These are phyloP conservation scores for Amphipoea oculea DNA, from an alignment of 2,888 invertebrate genomes.

Conservation along the genomic window DNA sequence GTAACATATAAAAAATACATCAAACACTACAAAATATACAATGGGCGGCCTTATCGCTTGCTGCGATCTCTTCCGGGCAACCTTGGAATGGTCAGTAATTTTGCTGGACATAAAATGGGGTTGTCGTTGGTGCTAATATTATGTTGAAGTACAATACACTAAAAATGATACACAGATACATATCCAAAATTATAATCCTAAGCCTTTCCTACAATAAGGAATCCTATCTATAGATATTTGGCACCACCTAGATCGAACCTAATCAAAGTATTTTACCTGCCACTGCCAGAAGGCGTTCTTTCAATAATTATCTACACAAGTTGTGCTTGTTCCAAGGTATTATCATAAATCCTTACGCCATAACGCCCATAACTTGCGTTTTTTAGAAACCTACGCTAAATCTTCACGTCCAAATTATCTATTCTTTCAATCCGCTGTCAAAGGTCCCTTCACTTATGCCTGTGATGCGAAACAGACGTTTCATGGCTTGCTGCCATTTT, in stretches of 20 bases:
- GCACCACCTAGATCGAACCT: not conserved
- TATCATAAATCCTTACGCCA: not conserved
- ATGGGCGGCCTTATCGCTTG: no score
- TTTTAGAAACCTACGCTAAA: not conserved
- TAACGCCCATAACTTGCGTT: not conserved
- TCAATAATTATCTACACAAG: not conserved
- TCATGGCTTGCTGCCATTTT: constrained; percentile 47
- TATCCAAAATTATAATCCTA: no score
- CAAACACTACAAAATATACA: no score
- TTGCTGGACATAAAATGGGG: no score
- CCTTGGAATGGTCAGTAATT: no score
- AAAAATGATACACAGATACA: no score
- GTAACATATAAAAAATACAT: no score
- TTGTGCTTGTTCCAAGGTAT: not conserved
- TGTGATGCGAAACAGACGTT: constrained; percentile 31
- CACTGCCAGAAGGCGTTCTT: not conserved
- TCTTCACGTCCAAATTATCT: constrained; percentile 8
- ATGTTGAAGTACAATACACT: no score
- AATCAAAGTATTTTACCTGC: not conserved
- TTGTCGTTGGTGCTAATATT: no score
- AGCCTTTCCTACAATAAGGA: not conserved
- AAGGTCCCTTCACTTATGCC: constrained; percentile 14
- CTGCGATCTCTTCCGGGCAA: no score
- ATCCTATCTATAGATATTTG: not conserved
- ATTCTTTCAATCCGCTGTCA: constrained; percentile 28